Percentiles rank a stretch among this genome's conserved stretches.
These are phyloP conservation scores for Athene cunicularia DNA, from an alignment of 2,113 vertebrate genomes.

Conservation along the genomic window DNA sequence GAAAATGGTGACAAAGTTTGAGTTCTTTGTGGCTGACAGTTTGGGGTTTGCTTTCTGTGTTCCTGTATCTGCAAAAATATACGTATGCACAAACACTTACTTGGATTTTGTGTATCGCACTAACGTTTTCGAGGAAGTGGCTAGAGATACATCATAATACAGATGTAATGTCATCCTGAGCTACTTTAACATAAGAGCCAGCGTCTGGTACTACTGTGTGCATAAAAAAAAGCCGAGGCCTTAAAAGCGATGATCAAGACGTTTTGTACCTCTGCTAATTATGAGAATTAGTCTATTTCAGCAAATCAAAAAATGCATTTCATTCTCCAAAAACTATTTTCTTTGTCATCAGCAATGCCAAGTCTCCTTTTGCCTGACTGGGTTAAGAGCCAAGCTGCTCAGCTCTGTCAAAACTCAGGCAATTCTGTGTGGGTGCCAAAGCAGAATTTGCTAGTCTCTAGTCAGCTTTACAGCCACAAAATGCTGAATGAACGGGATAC, in stretches of 20 bases:
- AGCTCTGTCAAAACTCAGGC: conserved; percentile 60
- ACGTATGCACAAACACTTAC: background rate
- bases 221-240: background rate
- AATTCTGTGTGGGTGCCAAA: conserved; percentile 49
- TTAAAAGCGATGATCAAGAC: background rate
- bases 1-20: background rate
- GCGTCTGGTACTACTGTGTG: background rate
- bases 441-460: conserved; percentile 60
- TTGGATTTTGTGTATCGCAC: background rate
- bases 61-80: background rate
- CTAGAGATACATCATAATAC: background rate
- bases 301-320: background rate
- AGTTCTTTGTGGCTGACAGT: background rate
- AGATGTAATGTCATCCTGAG: background rate
- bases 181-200: background rate
- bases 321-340: background rate
- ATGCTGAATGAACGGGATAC: conserved; percentile 47
- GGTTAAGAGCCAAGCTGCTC: conserved; percentile 61
- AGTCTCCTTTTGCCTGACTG: conserved; percentile 48
- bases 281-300: background rate
- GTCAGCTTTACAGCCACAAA: conserved; percentile 60
- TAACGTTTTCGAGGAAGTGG: background rate
- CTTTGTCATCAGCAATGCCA: conserved; percentile 43
- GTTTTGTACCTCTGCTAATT: background rate
- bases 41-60: background rate